Conservation (phyloP, 2,113 vertebrate species). For the Halcyon senegalensis region DNA sequence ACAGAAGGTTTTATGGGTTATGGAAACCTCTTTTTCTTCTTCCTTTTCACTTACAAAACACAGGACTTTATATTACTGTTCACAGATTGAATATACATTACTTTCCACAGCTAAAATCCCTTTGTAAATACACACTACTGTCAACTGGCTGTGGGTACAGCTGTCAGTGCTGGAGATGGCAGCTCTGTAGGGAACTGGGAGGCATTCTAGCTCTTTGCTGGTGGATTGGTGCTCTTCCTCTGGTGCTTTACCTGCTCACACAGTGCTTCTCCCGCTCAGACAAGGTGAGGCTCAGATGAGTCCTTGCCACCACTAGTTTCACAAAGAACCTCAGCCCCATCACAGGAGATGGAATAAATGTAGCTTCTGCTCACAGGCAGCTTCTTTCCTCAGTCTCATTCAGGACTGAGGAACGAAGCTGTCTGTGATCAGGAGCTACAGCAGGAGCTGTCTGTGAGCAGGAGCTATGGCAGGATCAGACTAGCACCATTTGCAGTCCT, state of each 20-base stretch:
- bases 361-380: rapidly evolving
- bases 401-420: too few relatives aligned
- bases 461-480: neutral
- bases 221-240: neutral
- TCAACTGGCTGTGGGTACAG: neutral
- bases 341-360: neutral
- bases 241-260: neutral
- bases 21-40: neutral
- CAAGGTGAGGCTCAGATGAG: rapidly evolving
- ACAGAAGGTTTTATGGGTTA: neutral
- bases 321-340: neutral
- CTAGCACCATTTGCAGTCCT: neutral
- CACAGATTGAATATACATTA: neutral
- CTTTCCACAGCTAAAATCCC: neutral
- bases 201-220: neutral
- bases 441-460: neutral
- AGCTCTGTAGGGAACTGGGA: neutral
- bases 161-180: neutral
- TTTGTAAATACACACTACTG: neutral
- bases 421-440: neutral
- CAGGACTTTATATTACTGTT: neutral
- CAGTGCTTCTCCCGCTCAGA: neutral
- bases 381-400: neutral
- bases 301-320: neutral
- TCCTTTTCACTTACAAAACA: neutral